Evolutionary conservation across 1,140 invertebrate genomes (phyloP), one percentile per base, ranked within the genome.

Genomic region (Dinoponera quadriceps): DNA sequence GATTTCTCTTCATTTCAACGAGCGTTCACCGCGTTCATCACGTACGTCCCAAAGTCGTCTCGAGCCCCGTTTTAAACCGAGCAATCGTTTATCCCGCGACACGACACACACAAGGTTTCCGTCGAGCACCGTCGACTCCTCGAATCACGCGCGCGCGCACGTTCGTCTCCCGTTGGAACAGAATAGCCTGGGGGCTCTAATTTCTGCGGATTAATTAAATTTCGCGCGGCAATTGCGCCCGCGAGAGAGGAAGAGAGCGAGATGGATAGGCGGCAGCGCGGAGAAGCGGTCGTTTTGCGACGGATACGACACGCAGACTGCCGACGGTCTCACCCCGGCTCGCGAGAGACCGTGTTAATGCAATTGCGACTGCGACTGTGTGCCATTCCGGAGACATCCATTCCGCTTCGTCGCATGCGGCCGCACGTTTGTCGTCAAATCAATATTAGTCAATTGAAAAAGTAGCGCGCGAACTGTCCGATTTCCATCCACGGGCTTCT

Each of bases 351-450:
- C 81, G 83, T 74, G 87, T 91, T 90, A 91, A 92, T 89, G 90
- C 90, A 89, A 90, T 90, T 88, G 89, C 90, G 83, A 90, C 87
- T 89, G 89, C 85, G 89, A 90, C 85, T 85, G 91, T 90, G 91
- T 44, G 7, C 4, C 91, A 92, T 91, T 90, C 88, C 90, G 90
- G 91, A 90, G 69, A 49, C 71, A 89, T 82, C 85, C 85, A 84
- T 89, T 74, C n/a, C n/a, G 78, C 82, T 71, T 22, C 75, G 88
- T 87, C 85, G 83, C 83, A 71, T 7, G 33, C 33, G 33, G 7
- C 51, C 62, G 80, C 65, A 81, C 82, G 38, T 44, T 57, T 71
- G 75, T 71, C 75, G 33, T 71, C 65, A 27, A 80, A 80, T 80
- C 75, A 44, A 80, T 80, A 80, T 80, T 80, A 71, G 65, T 80